Evolutionary conservation across 92 coral and sea anemone species (phyloP), one percentile per base, ranked within the genome.

Genomic region (Epizoanthus illoricatus): DNA sequence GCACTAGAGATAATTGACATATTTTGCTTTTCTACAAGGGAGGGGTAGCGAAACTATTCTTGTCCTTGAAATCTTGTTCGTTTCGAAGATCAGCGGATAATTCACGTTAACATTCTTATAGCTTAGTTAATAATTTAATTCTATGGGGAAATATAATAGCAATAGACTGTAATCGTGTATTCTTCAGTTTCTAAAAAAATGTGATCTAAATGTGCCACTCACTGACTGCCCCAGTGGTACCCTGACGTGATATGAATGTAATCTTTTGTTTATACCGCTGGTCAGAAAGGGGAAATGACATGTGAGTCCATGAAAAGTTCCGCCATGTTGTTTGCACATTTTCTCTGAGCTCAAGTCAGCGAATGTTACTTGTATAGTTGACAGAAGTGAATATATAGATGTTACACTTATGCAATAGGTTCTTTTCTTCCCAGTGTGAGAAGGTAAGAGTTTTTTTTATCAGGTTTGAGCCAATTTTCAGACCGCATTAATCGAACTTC

Each of bases 261-360:
- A 10, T 39, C 43, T 15, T 65, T 28, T 28, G 70, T 8, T 10
- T 65, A 65, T 52, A 43, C 82, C 71, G 82, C 82, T 78, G 82
- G 55, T n/a, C 82, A 41, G 45, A 78, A 78, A 61, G 28, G 73
- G 81, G 45, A 62, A 75, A 78, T n/a, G n/a, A n/a, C n/a, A n/a
- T 21, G 60, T 62, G 82, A 78, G 82, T 72, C 82, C 15, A 60
- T 43, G 20, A 11, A 78, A 47, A 5, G 5, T 33, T 76, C 82
- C 82, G 71, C 82, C 82, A 78, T 78, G 82, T 78, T 78, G 3
- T 28, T 70, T 70, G 52, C 52, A 42, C 74, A 12, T 17, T 67
- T 5, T 67, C 4, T 1, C 5, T 15, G 45, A 67, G 72, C 15
- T 23, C 41, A 67, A 1, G 3, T 40, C 33, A 41, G 7, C 41